phyloP scores from a whole-genome alignment of 2,113 vertebrate genomes.

The Ginglymostoma cirratum region DNA sequence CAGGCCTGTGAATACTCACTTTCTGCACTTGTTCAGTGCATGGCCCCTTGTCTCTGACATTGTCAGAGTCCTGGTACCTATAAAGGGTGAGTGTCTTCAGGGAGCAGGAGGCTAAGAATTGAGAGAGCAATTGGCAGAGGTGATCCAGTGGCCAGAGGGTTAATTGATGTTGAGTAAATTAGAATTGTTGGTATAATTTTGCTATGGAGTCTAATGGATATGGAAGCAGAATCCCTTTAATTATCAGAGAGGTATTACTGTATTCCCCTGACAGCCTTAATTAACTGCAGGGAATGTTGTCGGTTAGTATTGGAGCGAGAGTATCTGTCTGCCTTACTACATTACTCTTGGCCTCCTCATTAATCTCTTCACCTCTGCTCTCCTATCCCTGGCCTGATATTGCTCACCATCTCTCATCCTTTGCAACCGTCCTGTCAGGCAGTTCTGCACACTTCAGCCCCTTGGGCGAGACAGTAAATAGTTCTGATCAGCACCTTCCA shows the following conservation, averaged over 20 bases:
- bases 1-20: neutral
- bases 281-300: conserved; percentile 55
- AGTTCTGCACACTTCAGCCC: conserved; percentile 46
- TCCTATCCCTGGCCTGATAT: conserved; percentile 33
- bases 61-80: neutral
- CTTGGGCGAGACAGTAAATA: conserved; percentile 64
- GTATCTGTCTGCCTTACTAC: conserved; percentile 38
- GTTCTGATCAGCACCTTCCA: conserved; percentile 70
- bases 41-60: neutral
- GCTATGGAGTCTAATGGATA: neutral
- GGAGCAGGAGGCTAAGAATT: neutral
- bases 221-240: conserved; percentile 51
- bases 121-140: too few relatives aligned
- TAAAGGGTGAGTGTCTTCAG: neutral
- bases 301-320: conserved; percentile 45
- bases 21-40: too few relatives aligned
- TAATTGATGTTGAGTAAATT: conserved; percentile 19
- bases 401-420: conserved; percentile 65
- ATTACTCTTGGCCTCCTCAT: conserved; percentile 31
- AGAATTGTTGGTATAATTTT: conserved; percentile 33
- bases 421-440: conserved; percentile 49
- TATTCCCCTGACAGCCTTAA: conserved; percentile 61
- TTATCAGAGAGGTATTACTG: conserved; percentile 56
- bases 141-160: neutral
- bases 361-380: conserved; percentile 29